phyloP scores from a whole-genome alignment of 2,113 vertebrate genomes.

The Alosa alosa region DNA sequence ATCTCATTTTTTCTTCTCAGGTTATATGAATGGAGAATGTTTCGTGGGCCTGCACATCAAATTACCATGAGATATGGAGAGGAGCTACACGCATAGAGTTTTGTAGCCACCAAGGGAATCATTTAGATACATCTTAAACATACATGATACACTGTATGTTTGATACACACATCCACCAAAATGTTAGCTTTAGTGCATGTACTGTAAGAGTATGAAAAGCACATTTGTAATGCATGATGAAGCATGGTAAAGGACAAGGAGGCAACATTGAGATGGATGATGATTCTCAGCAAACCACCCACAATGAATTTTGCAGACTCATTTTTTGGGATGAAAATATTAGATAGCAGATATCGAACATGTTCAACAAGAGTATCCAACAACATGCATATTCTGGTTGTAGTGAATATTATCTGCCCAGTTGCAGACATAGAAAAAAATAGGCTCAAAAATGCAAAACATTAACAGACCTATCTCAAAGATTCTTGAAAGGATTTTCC shows the following conservation, averaged over 20 bases:
- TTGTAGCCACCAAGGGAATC: background rate
- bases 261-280: background rate
- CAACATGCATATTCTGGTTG: background rate
- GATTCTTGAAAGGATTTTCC: background rate
- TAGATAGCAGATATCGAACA: background rate
- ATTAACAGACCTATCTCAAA: background rate
- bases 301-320: background rate
- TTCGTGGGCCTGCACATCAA: slow-evolving; percentile 17
- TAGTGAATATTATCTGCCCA: background rate
- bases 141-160: too few species aligned
- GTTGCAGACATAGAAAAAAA: background rate
- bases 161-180: background rate
- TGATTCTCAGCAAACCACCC: background rate
- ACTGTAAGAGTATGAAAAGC: background rate
- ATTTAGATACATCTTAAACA: background rate
- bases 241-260: background rate
- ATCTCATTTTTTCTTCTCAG: background rate
- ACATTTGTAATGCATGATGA: background rate
- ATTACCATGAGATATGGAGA: slow-evolving; percentile 52
- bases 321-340: background rate
- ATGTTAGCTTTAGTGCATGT: background rate
- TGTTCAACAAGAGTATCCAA: background rate
- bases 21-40: background rate
- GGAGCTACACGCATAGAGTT: background rate
- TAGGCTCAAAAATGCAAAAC: too few species aligned